Evolutionary conservation across 2,888 invertebrate genomes (phyloP).

Genomic region (Ectropis crepuscularia): DNA sequence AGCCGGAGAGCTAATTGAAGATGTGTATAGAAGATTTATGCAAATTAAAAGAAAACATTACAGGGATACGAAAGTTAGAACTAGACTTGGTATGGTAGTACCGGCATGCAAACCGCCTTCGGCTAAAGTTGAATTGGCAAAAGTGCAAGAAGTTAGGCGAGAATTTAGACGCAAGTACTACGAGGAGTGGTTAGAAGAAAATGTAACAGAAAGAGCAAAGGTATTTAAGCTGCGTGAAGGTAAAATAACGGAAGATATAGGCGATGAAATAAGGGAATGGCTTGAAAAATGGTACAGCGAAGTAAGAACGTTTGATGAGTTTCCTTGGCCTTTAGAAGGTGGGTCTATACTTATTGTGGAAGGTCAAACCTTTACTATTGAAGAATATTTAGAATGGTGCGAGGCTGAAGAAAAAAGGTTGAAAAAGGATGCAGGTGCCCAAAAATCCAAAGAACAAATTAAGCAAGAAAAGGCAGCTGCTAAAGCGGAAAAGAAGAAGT

Average conservation of each 20-base stretch:
- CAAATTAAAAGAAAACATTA: slow-evolving; percentile 66
- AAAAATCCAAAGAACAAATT: slow-evolving; percentile 74
- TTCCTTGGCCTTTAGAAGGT: slow-evolving; percentile 89
- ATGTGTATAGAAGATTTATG: slow-evolving; percentile 72
- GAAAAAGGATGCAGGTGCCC: slow-evolving; percentile 64
- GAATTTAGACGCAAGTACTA: slow-evolving; percentile 74
- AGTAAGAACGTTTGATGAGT: slow-evolving; percentile 87
- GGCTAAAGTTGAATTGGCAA: slow-evolving; percentile 74
- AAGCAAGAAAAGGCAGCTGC: slow-evolving; percentile 72
- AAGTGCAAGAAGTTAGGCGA: slow-evolving; percentile 74
- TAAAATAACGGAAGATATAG: slow-evolving; percentile 89
- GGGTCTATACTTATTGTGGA: slow-evolving; percentile 86
- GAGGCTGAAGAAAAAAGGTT: slow-evolving; percentile 64
- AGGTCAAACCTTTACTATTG: slow-evolving; percentile 85
- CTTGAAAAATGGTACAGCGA: slow-evolving; percentile 86
- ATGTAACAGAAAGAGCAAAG: slow-evolving; percentile 78
- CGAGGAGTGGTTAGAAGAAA: slow-evolving; percentile 71
- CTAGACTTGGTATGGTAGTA: slow-evolving; percentile 84
- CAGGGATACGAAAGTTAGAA: slow-evolving; percentile 70
- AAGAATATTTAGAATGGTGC: slow-evolving; percentile 82
- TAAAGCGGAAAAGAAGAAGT: slow-evolving; percentile 69
- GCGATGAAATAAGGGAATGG: slow-evolving; percentile 91
- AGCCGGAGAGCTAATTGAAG: slow-evolving; percentile 64
- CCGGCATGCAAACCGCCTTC: slow-evolving; percentile 76
- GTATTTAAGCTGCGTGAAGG: slow-evolving; percentile 80